phyloP scores from a whole-genome alignment of 1,140 invertebrate genomes.

The Camponotus vicinus region DNA sequence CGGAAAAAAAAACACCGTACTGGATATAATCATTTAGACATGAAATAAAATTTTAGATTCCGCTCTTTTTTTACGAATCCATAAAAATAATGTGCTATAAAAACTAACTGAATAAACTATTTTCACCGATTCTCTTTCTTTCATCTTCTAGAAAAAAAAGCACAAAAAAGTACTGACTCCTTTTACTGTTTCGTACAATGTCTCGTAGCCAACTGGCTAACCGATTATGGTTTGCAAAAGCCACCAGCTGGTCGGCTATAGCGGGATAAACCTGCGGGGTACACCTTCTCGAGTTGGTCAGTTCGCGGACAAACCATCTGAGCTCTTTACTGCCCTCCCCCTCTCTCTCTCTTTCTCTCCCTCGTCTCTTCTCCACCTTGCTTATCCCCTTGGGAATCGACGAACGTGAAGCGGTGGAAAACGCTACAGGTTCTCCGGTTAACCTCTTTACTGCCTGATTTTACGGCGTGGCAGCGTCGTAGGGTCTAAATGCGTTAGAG shows the following conservation, averaged over 20 bases:
- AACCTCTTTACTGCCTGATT: slow-evolving; percentile 69
- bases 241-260: slow-evolving; percentile 21
- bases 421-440: slow-evolving; percentile 58
- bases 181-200: background rate
- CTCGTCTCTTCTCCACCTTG: background rate
- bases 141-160: background rate
- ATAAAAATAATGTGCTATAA: background rate
- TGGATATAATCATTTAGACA: background rate
- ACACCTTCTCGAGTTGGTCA: slow-evolving; percentile 14
- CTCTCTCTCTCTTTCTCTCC: background rate
- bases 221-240: slow-evolving; percentile 45
- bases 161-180: background rate
- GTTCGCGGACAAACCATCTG: slow-evolving; percentile 56
- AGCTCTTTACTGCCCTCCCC: slow-evolving; percentile 57
- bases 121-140: background rate
- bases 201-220: slow-evolving; percentile 32
- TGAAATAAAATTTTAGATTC: background rate
- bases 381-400: slow-evolving; percentile 55
- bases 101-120: background rate
- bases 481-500: slow-evolving; percentile 63
- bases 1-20: background rate
- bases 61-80: background rate
- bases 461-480: slow-evolving; percentile 65
- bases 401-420: slow-evolving; percentile 54
- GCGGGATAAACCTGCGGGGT: slow-evolving; percentile 17